A percentile compares a stretch with the other conserved stretches of the same genome.
Evolutionary conservation across 2,113 vertebrate genomes (phyloP).

Genomic region (Antechinus stuartii): DNA sequence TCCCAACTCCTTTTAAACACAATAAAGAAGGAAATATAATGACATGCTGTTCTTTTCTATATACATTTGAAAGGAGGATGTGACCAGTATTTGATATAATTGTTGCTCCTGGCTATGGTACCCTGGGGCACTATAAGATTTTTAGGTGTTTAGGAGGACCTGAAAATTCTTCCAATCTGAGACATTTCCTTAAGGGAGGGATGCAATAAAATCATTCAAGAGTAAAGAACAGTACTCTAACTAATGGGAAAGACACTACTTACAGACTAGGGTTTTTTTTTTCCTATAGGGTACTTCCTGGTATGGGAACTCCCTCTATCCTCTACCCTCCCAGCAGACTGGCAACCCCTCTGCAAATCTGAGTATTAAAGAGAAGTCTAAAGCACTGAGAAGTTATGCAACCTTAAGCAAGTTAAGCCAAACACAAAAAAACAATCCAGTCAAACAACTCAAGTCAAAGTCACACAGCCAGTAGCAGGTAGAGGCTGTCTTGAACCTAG

Average conservation of each 20-base stretch:
- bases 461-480: neutral
- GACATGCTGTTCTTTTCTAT: neutral
- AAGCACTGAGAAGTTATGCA: neutral
- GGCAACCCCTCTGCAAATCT: neutral
- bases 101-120: conserved; percentile 25
- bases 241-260: neutral
- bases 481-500: neutral
- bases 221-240: neutral
- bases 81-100: conserved; percentile 19
- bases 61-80: neutral
- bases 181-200: neutral
- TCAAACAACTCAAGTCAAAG: neutral
- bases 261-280: neutral
- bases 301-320: neutral
- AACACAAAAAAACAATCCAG: too few relatives aligned
- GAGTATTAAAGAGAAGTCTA: neutral
- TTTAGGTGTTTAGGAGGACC: neutral
- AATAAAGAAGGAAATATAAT: conserved; percentile 43
- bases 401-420: neutral
- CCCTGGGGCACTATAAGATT: neutral
- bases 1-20: conserved; percentile 53
- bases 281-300: neutral
- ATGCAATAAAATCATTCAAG: conserved; percentile 1
- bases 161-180: neutral
- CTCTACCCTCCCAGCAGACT: neutral